Conservation (phyloP, 2,888 invertebrate genomes). For the Pandemis heparana region DNA sequence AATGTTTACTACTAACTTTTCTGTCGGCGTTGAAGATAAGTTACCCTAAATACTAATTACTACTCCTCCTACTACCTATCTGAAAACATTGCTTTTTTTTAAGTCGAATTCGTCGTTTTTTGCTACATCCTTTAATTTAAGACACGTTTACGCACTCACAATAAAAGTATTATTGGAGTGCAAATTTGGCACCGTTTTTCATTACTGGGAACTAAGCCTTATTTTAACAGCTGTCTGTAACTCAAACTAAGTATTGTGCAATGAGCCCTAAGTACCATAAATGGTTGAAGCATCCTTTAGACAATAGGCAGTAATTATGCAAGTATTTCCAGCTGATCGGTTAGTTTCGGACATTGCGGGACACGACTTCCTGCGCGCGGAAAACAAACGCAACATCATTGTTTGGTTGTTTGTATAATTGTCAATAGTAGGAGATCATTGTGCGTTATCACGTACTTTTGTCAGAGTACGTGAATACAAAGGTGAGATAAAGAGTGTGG, state of each 20-base stretch:
- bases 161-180: too few relatives aligned
- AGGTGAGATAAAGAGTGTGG: neutral
- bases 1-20: too few relatives aligned
- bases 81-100: too few relatives aligned
- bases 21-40: too few relatives aligned
- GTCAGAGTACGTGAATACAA: neutral
- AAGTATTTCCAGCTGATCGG: conserved; percentile 41
- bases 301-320: conserved; percentile 41
- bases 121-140: too few relatives aligned
- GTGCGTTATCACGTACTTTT: neutral
- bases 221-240: conserved; percentile 2
- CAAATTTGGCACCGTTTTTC: neutral
- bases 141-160: too few relatives aligned
- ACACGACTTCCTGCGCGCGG: conserved; percentile 35
- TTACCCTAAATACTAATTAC: too few relatives aligned
- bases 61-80: too few relatives aligned
- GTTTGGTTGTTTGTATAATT: conserved; percentile 18
- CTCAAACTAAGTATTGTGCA: neutral
- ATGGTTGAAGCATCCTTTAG: conserved; percentile 22
- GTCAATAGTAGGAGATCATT: neutral
- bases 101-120: too few relatives aligned
- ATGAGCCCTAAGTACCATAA: conserved; percentile 21
- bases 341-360: conserved; percentile 32
- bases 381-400: conserved; percentile 29
- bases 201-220: neutral